These are phyloP conservation scores for Tetramorium parvispinum DNA, from an alignment of 1,140 invertebrate genomes.

Conservation along the genomic window DNA sequence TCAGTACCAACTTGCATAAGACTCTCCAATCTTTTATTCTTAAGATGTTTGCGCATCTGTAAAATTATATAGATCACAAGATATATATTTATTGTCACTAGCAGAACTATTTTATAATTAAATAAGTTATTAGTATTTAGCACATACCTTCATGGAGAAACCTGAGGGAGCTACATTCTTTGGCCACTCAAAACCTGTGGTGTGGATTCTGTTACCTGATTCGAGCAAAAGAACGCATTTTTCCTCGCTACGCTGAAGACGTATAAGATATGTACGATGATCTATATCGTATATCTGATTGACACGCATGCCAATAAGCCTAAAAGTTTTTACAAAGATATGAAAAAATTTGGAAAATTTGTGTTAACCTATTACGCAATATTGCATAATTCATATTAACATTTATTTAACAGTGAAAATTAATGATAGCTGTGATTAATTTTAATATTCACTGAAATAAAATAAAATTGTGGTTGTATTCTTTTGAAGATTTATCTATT, in stretches of 20 bases:
- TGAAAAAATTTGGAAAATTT: conserved; percentile 62
- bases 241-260: conserved; percentile 92
- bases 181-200: conserved; percentile 98
- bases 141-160: conserved; percentile 97
- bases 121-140: conserved; percentile 16
- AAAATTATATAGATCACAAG: conserved; percentile 76
- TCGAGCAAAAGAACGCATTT: conserved; percentile 96
- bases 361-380: background rate
- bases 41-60: conserved; percentile 98
- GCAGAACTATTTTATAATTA: background rate
- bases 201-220: conserved; percentile 97
- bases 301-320: conserved; percentile 96
- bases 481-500: background rate
- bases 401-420: background rate
- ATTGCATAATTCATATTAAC: background rate
- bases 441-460: conserved; percentile 39
- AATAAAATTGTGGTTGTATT: conserved; percentile 1
- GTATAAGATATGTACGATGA: conserved; percentile 97
- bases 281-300: conserved; percentile 99
- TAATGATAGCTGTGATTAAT: background rate
- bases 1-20: conserved; percentile 95
- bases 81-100: background rate
- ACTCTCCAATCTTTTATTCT: conserved; percentile 96
- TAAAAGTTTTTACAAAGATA: conserved; percentile 81
- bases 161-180: conserved; percentile 98